Evolutionary conservation across 2,797 vertebrate genomes (phyloP).

Genomic region (Danio albolineatus): DNA sequence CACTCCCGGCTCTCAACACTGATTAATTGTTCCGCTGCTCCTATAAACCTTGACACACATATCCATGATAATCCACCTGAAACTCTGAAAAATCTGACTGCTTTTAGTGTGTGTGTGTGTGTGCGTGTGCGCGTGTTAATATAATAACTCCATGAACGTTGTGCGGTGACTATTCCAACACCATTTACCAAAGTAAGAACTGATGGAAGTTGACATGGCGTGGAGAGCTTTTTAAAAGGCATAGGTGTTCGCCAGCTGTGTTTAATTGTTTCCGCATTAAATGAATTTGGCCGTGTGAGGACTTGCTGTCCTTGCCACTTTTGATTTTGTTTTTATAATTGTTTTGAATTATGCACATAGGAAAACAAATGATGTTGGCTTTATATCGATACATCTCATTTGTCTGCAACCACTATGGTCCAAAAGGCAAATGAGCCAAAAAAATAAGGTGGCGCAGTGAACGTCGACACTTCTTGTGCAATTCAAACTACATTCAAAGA

Average conservation of each 20-base stretch:
- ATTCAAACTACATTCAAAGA: neutral
- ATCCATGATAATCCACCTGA: conserved; percentile 45
- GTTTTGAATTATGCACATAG: neutral
- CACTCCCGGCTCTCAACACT: conserved; percentile 41
- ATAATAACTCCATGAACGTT: conserved; percentile 2
- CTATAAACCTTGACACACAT: conserved; percentile 35
- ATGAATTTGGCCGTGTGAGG: conserved; percentile 21
- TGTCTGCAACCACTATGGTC: conserved; percentile 27
- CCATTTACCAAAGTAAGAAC: neutral
- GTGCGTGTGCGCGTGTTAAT: conserved; percentile 29
- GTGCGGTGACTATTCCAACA: conserved; percentile 7
- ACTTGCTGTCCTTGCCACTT: conserved; percentile 23
- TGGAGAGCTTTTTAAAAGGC: conserved; percentile 20
- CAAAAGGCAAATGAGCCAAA: conserved; percentile 11
- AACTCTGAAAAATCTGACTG: conserved; percentile 31
- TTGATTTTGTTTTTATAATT: neutral
- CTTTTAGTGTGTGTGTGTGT: neutral
- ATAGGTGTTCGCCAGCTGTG: conserved; percentile 6
- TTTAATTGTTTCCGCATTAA: conserved; percentile 20
- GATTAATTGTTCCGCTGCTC: conserved; percentile 50
- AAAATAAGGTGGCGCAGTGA: neutral
- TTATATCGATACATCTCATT: conserved; percentile 14
- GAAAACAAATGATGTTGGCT: conserved; percentile 21
- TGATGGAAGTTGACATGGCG: conserved; percentile 13
- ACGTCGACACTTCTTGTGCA: neutral